Evolutionary conservation across 2,888 invertebrate species (phyloP).

Genomic region (Reticulitermes lucifugus): DNA sequence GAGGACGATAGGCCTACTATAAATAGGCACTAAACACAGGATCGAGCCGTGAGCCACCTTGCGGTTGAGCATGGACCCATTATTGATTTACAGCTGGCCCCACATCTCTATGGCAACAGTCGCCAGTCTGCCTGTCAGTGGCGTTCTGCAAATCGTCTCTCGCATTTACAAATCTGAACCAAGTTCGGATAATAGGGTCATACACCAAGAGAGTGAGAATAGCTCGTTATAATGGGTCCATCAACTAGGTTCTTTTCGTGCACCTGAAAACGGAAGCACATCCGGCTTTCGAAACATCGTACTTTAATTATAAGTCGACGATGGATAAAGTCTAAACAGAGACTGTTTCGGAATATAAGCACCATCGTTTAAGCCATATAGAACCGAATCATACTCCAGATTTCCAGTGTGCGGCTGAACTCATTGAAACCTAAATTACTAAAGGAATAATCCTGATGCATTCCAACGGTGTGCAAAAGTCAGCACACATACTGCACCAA

Average conservation of each 20-base stretch:
- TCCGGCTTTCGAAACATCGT: too few species aligned
- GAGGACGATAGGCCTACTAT: too few species aligned
- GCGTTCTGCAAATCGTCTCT: not conserved
- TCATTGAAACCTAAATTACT: not conserved
- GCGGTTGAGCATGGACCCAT: not conserved
- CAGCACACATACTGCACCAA: too few species aligned
- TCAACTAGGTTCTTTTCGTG: too few species aligned
- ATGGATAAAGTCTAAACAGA: too few species aligned
- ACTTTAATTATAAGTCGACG: too few species aligned
- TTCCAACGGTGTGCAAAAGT: too few species aligned
- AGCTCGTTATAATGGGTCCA: too few species aligned
- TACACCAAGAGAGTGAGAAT: not conserved
- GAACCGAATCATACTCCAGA: not conserved
- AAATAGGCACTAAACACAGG: not conserved
- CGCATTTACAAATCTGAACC: not conserved
- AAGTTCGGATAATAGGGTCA: not conserved
- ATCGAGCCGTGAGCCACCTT: not conserved
- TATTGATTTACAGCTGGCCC: not conserved
- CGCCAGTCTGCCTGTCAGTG: slow-evolving; percentile 1
- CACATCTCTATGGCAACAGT: slow-evolving; percentile 2
- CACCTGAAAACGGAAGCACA: too few species aligned
- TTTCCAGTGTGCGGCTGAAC: not conserved
- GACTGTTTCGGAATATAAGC: too few species aligned
- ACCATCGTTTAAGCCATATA: too few species aligned
- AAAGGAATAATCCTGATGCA: too few species aligned